Evolutionary conservation across 2,888 invertebrate genomes (phyloP).

Genomic region (Chorisops tibialis): DNA sequence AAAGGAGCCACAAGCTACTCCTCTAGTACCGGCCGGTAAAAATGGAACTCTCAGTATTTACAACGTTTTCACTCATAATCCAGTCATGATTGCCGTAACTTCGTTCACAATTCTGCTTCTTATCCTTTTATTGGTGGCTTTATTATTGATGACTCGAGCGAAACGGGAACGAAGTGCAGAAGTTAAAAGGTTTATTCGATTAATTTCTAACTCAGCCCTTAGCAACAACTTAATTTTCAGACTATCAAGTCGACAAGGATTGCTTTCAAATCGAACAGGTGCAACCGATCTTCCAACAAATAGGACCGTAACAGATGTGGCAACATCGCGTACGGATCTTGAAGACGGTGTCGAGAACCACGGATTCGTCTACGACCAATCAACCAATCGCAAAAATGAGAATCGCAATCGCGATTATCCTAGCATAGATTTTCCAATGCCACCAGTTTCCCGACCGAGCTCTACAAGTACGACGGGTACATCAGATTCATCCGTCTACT

Average conservation of each 20-base stretch:
- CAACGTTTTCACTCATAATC: conserved; percentile 46
- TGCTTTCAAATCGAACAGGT: conserved; percentile 35
- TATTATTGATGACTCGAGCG: conserved; percentile 47
- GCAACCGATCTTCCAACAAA: conserved; percentile 42
- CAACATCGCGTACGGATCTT: conserved; percentile 27
- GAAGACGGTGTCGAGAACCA: conserved; percentile 45
- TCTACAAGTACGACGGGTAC: conserved; percentile 49
- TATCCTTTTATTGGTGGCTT: conserved; percentile 41
- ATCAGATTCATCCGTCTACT: conserved; percentile 52
- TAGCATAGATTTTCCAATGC: conserved; percentile 37
- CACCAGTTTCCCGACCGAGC: conserved; percentile 40
- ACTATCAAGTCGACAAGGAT: conserved; percentile 29
- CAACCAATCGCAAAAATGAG: conserved; percentile 38
- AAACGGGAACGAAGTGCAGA: conserved; percentile 41
- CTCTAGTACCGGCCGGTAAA: conserved; percentile 48
- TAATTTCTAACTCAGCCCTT: neutral
- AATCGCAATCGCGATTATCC: conserved; percentile 34
- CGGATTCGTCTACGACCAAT: conserved; percentile 43
- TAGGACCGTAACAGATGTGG: conserved; percentile 38
- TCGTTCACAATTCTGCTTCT: conserved; percentile 46
- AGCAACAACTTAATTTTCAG: conserved; percentile 5
- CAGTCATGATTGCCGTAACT: conserved; percentile 45
- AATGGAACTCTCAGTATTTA: conserved; percentile 42
- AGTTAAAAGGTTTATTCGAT: conserved; percentile 42
- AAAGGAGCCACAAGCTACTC: conserved; percentile 51